Evolutionary conservation across 2,888 invertebrate species (phyloP), one percentile per base, ranked within the genome.

Genomic region (Drosophila neotestacea): DNA sequence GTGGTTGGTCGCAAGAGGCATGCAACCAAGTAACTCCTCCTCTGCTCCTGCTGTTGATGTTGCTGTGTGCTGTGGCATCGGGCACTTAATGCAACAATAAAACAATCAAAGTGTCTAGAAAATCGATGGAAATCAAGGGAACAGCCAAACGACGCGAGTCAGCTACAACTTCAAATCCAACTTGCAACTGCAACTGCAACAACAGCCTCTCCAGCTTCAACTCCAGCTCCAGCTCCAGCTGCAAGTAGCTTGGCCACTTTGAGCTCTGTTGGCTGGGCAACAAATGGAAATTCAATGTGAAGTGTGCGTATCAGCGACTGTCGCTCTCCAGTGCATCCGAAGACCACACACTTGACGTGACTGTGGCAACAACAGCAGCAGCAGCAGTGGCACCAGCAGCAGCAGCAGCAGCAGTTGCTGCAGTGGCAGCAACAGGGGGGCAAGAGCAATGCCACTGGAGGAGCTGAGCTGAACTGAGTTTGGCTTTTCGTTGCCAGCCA

Each of bases 101-200:
- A 86, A 86, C 85, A 86, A 86, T 86, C 85, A 86, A 84, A 85
- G 85, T 89, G 85, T 87, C 85, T 88, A 89, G 85, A 86, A 89
- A 86, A 86, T 86, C 85, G 85, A 86, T 85, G 89, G 87, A 89
- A 89, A 85, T 82, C 83, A 87, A 86, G 77, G 86, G 81, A 77
- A 56, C 70, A 62, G 66, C 73, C 74, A 73, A 28, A 71, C 74
- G 61, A 74, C 61, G 62, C 70, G 55, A 36, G 38, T 32, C 68
- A 59, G 39, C 66, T 16, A 34, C 58, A 61, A 39, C 50, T 32
- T 39, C 36, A 30, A 30, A 38, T 38, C 16, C 28, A 58, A 38
- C 38, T 46, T 39, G 41, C 56, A 68, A 69, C 50, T 52, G 28
- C 56, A 56, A 48, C 32, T 13, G 22, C 60, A 55, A 30, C 60